A percentile compares a stretch with the other conserved stretches of the same genome.
Conservation (phyloP, 2,797 vertebrate species). For the Danionella dracula region DNA sequence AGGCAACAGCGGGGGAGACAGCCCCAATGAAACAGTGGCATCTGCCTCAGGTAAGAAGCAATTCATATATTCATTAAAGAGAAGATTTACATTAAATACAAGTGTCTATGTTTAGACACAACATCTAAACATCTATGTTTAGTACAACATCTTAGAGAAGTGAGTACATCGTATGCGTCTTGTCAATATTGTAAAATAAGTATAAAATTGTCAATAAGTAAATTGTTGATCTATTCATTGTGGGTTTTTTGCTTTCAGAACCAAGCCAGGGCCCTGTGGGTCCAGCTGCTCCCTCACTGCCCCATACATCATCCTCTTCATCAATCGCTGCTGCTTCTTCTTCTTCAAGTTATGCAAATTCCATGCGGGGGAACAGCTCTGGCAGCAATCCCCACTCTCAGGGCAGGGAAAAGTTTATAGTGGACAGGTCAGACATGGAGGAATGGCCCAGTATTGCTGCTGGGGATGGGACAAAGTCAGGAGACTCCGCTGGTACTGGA, state of each 20-base stretch:
- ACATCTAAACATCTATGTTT: too few species aligned
- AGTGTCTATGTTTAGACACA: too few species aligned
- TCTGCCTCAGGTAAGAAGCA: slow-evolving; percentile 81
- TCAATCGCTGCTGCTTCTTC: slow-evolving; percentile 79
- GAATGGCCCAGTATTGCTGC: slow-evolving; percentile 99
- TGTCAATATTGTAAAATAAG: too few species aligned
- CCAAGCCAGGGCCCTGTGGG: slow-evolving; percentile 64
- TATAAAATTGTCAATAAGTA: not conserved
- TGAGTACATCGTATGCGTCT: too few species aligned
- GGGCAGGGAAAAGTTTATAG: slow-evolving; percentile 99
- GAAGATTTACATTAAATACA: too few species aligned
- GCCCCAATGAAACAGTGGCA: slow-evolving; percentile 77
- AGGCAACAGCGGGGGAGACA: slow-evolving; percentile 82
- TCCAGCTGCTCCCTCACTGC: slow-evolving; percentile 69
- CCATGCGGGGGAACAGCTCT: slow-evolving; percentile 95
- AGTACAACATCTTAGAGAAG: too few species aligned
- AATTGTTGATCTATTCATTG: not conserved
- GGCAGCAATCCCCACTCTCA: slow-evolving; percentile 92
- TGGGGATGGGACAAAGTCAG: slow-evolving; percentile 77
- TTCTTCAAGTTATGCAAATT: slow-evolving; percentile 99
- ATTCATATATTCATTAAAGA: not conserved
- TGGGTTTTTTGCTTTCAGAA: slow-evolving; percentile 65
- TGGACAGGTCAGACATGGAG: slow-evolving; percentile 97
- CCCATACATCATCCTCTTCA: slow-evolving; percentile 65
- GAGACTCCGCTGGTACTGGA: slow-evolving; percentile 54